Conservation (phyloP, 2,113 vertebrate genomes). For the Zingel zingel region DNA sequence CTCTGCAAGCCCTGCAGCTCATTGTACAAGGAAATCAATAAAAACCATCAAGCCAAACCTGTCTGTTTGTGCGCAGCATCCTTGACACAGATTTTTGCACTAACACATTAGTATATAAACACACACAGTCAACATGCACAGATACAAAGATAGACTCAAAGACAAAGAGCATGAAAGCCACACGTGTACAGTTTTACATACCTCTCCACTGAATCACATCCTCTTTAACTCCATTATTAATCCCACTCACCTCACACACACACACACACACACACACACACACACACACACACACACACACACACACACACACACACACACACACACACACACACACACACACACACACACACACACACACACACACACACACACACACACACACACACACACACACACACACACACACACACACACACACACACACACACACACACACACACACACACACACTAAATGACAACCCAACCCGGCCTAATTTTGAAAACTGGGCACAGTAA, state of each 20-base stretch:
- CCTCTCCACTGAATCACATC: conserved; percentile 31
- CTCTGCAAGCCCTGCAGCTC: conserved; percentile 53
- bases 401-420: conserved; percentile 4
- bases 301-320: background rate
- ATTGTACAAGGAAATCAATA: conserved; percentile 74
- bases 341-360: background rate
- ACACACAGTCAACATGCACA: background rate
- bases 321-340: too few species aligned
- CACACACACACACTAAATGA: conserved; percentile 23
- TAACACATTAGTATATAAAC: conserved; percentile 11
- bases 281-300: background rate
- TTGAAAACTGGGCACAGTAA: conserved; percentile 34
- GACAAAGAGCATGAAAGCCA: conserved; percentile 26
- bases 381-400: background rate
- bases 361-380: conserved; percentile 16
- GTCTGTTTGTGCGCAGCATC: conserved; percentile 54
- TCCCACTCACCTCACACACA: conserved; percentile 50
- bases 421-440: too few species aligned
- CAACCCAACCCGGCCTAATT: conserved; percentile 22
- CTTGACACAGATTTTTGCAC: conserved; percentile 54
- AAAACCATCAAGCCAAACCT: conserved; percentile 67
- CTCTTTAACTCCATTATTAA: conserved; percentile 71
- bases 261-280: background rate
- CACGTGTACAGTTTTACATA: conserved; percentile 3
- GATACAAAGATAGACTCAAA: background rate